A percentile compares a stretch with the other conserved stretches of the same genome.
Conservation (phyloP, 2,113 vertebrate species). For the Ovis canadensis region DNA sequence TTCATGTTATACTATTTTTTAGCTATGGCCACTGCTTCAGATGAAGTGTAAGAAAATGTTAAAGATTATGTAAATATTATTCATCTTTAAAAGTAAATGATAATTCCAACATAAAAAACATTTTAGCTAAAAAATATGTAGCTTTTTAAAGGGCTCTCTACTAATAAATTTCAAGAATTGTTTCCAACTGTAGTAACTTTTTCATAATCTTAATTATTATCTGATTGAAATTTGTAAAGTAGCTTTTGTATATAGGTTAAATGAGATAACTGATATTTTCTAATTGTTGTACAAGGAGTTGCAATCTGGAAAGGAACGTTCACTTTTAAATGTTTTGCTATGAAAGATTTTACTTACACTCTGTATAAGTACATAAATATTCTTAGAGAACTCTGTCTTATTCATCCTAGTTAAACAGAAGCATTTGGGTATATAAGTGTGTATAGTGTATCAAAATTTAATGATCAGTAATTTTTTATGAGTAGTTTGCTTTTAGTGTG, state of each 20-base stretch:
- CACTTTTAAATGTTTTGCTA: constrained; percentile 16
- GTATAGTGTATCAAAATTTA: background rate
- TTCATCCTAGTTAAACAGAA: background rate
- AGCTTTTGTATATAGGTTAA: background rate
- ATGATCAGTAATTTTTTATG: constrained; percentile 27
- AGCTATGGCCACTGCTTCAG: background rate
- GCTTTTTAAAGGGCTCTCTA: background rate
- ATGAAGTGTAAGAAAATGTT: background rate
- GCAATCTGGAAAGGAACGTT: background rate
- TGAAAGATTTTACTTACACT: background rate
- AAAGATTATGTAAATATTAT: background rate
- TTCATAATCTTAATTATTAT: background rate
- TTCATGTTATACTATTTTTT: background rate
- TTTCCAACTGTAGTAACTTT: constrained; percentile 19
- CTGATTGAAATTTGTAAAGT: background rate
- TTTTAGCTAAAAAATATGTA: background rate
- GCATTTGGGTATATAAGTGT: background rate
- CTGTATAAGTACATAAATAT: constrained; percentile 28
- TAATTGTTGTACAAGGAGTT: background rate
- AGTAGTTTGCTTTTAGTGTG: background rate
- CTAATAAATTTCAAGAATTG: background rate
- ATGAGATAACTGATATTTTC: background rate
- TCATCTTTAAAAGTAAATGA: background rate
- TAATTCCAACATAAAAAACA: background rate
- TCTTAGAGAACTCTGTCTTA: background rate